Evolutionary conservation across 2,888 invertebrate genomes (phyloP).

Genomic region (Rotaria sp.): DNA sequence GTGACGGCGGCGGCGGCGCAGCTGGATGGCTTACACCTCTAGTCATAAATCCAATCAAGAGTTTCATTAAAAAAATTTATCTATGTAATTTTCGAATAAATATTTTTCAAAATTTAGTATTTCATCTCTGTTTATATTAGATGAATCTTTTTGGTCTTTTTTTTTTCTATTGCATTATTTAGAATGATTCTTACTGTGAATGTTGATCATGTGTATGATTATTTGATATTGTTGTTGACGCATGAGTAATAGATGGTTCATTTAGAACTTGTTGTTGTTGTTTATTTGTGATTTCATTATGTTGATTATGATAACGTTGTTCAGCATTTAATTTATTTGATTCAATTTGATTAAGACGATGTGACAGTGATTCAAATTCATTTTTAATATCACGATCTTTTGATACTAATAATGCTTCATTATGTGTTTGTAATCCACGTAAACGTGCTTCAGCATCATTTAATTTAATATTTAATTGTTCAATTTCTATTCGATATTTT

Average conservation of each 20-base stretch:
- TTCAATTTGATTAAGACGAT: constrained; percentile 2
- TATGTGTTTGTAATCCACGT: background rate
- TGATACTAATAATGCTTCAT: background rate
- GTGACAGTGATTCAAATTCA: background rate
- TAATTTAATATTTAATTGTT: constrained; percentile 1
- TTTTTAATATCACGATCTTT: constrained; percentile 11
- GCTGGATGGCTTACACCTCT: no score
- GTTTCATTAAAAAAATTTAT: no score
- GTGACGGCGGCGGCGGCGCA: no score
- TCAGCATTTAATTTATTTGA: background rate
- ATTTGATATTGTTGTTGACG: background rate
- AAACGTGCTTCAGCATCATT: background rate
- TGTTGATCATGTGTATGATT: background rate
- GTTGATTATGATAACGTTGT: background rate
- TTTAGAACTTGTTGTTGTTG: background rate
- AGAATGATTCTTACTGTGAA: background rate
- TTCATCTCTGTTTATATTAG: no score
- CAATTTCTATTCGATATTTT: background rate
- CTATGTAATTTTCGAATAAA: no score
- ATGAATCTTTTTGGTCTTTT: background rate
- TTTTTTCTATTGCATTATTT: background rate
- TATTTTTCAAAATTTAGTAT: no score
- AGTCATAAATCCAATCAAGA: no score
- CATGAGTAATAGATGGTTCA: background rate
- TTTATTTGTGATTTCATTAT: background rate